Conservation (phyloP, 1,140 invertebrate species). For the Drosophila arizonae region DNA sequence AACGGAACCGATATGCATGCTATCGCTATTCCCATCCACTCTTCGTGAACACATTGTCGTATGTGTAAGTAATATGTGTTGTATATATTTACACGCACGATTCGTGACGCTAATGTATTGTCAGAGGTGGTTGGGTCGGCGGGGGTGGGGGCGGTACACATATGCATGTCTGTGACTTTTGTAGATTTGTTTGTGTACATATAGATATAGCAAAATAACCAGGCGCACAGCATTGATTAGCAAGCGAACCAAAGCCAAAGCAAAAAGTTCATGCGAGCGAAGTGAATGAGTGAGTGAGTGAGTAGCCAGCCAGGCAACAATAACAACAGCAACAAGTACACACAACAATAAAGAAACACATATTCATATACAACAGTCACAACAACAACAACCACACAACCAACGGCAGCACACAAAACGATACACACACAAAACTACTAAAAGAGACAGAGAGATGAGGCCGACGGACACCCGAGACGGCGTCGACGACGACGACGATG, state of each 20-base stretch:
- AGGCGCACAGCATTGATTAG: slow-evolving; percentile 80
- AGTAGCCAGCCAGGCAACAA: slow-evolving; percentile 51
- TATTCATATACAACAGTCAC: slow-evolving; percentile 52
- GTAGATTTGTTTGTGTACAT: slow-evolving; percentile 82
- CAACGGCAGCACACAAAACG: slow-evolving; percentile 40
- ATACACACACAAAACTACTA: slow-evolving; percentile 65
- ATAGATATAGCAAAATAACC: slow-evolving; percentile 79
- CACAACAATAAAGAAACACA: slow-evolving; percentile 77
- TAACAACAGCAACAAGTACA: slow-evolving; percentile 73
- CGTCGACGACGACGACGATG: slow-evolving; percentile 36
- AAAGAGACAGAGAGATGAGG: slow-evolving; percentile 37
- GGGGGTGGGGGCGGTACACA: slow-evolving; percentile 36
- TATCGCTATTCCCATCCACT: background rate
- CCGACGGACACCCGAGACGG: slow-evolving; percentile 49
- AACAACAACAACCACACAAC: slow-evolving; percentile 2
- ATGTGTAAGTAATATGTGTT: slow-evolving; percentile 56
- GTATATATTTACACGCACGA: slow-evolving; percentile 80
- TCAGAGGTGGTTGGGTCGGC: background rate
- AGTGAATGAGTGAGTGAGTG: slow-evolving; percentile 36
- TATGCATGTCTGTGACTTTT: slow-evolving; percentile 73
- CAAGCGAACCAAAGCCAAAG: slow-evolving; percentile 67
- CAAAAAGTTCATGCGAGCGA: slow-evolving; percentile 75
- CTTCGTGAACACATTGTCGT: slow-evolving; percentile 13
- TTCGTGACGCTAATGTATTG: slow-evolving; percentile 37
- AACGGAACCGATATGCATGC: slow-evolving; percentile 47